Evolutionary conservation across 2,797 vertebrate species (phyloP), one percentile per base, ranked within the genome.

Genomic region (Argentina silus): DNA sequence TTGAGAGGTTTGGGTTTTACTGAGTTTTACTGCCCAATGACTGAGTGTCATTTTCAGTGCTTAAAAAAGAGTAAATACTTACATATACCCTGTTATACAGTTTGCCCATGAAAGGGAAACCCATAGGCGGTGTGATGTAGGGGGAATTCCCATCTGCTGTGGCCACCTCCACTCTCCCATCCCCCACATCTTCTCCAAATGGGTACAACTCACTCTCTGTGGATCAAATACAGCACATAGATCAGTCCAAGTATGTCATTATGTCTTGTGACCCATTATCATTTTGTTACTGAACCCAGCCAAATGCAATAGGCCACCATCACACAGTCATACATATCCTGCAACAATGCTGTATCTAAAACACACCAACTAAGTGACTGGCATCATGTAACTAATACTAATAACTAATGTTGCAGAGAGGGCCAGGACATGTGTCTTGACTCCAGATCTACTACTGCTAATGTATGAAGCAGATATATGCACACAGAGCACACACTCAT

Each of bases 131-230:
- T 42, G 43, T 85, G 57, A 96, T 94, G 79, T 93, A 95, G 1
- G 93, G 94, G 23, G 95, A 95, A 77, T 89, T 94, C 82, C 88
- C 93, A 89, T 95, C 95, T 81, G 84, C 81, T 27, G 75, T 42
- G 21, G 85, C 76, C 6, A 93, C 70, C 72, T 81, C 72, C 12
- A 95, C 61, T 47, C 15, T 47, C 78, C 67, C n/a, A 79, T 96
- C 95, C 53, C 90, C 93, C 14, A 91, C 89, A 44, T 91, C 91
- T 8, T 72, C 70, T 87, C 95, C 95, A 85, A 86, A 95, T 0
- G 94, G 94, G 81, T 88, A 95, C 76, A 95, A 74, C 74, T 72
- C 74, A 61, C 91, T 90, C 81, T 94, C 95, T 96, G 73, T 80
- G 12, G 75, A 73, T 53, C 75, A 64, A 45, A 69, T 8, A 60